phyloP scores from a whole-genome alignment of 2,113 vertebrate genomes.

The Rhodinocichla rosea region DNA sequence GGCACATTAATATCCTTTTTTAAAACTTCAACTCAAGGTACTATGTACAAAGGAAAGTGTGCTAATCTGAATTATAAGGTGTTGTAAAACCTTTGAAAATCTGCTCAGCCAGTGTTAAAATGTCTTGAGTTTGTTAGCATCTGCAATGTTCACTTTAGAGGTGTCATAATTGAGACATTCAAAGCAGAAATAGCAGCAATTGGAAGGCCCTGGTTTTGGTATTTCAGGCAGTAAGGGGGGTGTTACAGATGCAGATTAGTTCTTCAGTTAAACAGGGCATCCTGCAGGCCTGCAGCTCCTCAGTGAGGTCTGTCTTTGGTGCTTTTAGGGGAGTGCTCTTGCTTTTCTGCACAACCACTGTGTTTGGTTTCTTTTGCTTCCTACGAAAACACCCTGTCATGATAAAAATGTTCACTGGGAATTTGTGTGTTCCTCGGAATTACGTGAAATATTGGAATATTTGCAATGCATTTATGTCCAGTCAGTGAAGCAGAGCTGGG shows the following conservation, averaged over 20 bases:
- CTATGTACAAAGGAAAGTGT: background rate
- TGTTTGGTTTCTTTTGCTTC: background rate
- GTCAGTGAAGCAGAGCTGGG: background rate
- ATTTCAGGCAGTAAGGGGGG: background rate
- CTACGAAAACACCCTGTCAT: background rate
- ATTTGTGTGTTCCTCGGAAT: background rate
- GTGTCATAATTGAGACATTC: background rate
- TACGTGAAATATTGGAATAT: background rate
- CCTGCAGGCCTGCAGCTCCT: background rate
- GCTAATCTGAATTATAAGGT: background rate
- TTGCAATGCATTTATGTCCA: background rate
- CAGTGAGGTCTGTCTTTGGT: background rate
- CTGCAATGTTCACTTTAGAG: background rate
- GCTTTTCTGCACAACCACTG: background rate
- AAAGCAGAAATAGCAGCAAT: background rate
- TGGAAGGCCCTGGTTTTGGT: background rate
- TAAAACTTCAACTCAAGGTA: background rate
- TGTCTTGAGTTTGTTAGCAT: background rate
- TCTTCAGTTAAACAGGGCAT: background rate
- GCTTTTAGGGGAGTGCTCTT: background rate
- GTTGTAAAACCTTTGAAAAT: background rate
- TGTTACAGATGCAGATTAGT: background rate
- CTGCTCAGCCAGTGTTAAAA: background rate
- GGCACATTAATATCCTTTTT: background rate
- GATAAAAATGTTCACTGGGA: background rate